phyloP scores from a whole-genome alignment of 2,113 vertebrate genomes.

The Vulpes lagopus region DNA sequence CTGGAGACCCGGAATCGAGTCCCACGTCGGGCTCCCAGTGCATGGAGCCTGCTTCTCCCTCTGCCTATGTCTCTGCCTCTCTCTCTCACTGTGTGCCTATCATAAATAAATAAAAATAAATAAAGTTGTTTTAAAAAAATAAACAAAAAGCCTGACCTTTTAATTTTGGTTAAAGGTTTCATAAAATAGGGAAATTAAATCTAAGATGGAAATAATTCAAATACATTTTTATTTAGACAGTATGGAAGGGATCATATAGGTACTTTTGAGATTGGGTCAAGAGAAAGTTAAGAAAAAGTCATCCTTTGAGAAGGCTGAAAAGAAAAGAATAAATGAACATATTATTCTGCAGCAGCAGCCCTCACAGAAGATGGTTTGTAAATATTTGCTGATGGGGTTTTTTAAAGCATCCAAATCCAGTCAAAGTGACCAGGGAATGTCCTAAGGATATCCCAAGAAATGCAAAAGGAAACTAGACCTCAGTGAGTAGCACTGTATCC shows the following conservation, averaged over 20 bases:
- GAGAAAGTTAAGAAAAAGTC: not conserved
- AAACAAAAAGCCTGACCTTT: not conserved
- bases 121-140: no score
- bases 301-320: not conserved
- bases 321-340: not conserved
- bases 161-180: not conserved
- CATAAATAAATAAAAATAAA: no score
- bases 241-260: not conserved
- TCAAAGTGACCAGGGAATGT: not conserved
- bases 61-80: no score
- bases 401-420: not conserved
- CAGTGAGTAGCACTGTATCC: not conserved
- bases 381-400: not conserved
- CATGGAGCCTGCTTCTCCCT: no score
- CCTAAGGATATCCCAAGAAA: not conserved
- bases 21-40: no score
- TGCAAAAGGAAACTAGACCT: not conserved
- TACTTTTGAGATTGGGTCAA: not conserved
- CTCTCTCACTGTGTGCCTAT: no score
- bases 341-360: not conserved
- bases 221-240: not conserved
- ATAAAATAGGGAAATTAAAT: conserved; percentile 29
- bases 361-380: not conserved
- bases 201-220: conserved; percentile 30
- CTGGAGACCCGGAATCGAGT: no score